Evolutionary conservation across 2,113 vertebrate species (phyloP).

Genomic region (Neomonachus schauinslandi): DNA sequence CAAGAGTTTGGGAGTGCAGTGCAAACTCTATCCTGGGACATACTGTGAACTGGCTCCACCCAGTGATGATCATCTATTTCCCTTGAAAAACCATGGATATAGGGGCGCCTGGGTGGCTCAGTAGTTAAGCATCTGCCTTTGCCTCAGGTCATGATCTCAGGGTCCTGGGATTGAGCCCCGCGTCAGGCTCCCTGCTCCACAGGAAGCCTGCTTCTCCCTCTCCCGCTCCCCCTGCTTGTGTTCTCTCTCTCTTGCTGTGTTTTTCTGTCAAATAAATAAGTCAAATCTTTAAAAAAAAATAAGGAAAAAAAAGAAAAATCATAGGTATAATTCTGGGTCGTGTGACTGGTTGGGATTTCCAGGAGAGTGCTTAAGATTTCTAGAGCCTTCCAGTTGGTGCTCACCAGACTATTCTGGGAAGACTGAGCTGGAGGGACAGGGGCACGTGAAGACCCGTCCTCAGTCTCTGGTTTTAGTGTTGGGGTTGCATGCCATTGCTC

Average conservation of each 20-base stretch:
- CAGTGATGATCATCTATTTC: not conserved
- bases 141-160: too few species aligned
- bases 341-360: not conserved
- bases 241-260: too few species aligned
- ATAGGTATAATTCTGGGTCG: not conserved
- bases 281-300: too few species aligned
- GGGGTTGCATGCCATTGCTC: not conserved
- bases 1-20: not conserved
- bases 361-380: not conserved
- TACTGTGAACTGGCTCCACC: not conserved
- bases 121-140: too few species aligned
- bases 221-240: too few species aligned
- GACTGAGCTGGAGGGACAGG: not conserved
- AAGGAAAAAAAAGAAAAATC: not conserved
- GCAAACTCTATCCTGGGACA: not conserved
- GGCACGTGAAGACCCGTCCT: not conserved
- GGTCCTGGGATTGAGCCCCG: too few species aligned
- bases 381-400: not conserved
- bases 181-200: too few species aligned
- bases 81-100: not conserved
- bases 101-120: too few species aligned
- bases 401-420: not conserved
- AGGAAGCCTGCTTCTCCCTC: too few species aligned
- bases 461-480: not conserved
- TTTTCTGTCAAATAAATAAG: too few species aligned